These are phyloP conservation scores for Macrosiphum euphorbiae DNA, from an alignment of 2,888 invertebrate species.

Conservation along the genomic window DNA sequence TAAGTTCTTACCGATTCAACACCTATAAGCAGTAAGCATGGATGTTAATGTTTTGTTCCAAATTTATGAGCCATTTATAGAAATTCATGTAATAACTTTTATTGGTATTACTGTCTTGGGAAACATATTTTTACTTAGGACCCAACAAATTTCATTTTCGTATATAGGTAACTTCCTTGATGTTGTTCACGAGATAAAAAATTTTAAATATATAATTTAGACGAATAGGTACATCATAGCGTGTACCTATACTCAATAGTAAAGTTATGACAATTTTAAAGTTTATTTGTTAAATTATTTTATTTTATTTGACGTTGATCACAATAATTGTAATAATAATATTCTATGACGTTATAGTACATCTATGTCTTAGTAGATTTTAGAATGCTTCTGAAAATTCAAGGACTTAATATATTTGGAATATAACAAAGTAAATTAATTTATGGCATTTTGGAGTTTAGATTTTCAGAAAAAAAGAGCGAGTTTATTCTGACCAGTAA, in stretches of 20 bases:
- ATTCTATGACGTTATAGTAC: not conserved
- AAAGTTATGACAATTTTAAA: too few species aligned
- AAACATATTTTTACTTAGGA: not conserved
- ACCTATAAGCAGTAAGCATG: not conserved
- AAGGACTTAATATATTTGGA: not conserved
- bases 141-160: not conserved
- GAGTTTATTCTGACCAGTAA: not conserved
- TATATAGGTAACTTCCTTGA: not conserved
- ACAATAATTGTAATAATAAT: not conserved
- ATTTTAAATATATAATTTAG: not conserved
- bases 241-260: not conserved
- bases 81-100: not conserved
- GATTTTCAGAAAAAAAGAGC: not conserved
- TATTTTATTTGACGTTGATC: not conserved
- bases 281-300: not conserved
- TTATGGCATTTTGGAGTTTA: not conserved
- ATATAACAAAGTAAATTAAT: not conserved
- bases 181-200: not conserved
- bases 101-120: not conserved
- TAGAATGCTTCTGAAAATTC: not conserved
- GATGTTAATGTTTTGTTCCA: not conserved
- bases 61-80: not conserved
- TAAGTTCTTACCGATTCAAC: not conserved
- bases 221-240: not conserved
- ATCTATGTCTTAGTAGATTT: not conserved